Conservation (phyloP, 2,113 vertebrate species). For the Cranoglanis bouderius region DNA sequence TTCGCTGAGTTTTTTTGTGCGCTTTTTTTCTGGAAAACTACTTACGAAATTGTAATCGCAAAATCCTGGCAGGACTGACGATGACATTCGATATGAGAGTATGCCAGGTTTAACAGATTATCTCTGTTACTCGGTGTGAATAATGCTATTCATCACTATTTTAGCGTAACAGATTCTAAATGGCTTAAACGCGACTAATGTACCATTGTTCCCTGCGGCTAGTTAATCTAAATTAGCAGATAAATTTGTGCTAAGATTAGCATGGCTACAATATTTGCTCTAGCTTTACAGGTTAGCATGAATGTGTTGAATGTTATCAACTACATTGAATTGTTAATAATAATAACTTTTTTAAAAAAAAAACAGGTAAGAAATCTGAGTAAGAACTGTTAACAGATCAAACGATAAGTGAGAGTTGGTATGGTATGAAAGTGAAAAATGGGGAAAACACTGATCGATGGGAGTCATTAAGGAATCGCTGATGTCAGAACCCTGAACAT, state of each 20-base stretch:
- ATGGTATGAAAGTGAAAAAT: slow-evolving; percentile 48
- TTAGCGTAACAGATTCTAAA: neutral
- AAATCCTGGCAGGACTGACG: no score
- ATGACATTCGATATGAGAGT: neutral
- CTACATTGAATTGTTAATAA: neutral
- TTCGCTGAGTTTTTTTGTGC: no score
- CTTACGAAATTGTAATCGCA: no score
- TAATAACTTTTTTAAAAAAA: neutral
- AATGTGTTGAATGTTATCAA: neutral
- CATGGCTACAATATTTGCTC: neutral
- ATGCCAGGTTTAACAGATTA: neutral
- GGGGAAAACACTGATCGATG: neutral
- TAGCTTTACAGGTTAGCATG: neutral
- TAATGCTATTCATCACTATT: neutral
- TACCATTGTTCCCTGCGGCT: neutral
- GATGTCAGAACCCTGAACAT: neutral
- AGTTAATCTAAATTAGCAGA: neutral
- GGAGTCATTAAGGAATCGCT: neutral
- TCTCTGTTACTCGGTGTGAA: neutral
- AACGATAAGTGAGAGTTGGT: neutral
- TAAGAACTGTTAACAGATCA: neutral
- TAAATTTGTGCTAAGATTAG: no score
- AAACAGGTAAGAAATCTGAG: neutral
- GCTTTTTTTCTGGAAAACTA: no score
- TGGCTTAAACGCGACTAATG: neutral